Conservation (phyloP, 2,797 vertebrate species). For the Falco naumanni region DNA sequence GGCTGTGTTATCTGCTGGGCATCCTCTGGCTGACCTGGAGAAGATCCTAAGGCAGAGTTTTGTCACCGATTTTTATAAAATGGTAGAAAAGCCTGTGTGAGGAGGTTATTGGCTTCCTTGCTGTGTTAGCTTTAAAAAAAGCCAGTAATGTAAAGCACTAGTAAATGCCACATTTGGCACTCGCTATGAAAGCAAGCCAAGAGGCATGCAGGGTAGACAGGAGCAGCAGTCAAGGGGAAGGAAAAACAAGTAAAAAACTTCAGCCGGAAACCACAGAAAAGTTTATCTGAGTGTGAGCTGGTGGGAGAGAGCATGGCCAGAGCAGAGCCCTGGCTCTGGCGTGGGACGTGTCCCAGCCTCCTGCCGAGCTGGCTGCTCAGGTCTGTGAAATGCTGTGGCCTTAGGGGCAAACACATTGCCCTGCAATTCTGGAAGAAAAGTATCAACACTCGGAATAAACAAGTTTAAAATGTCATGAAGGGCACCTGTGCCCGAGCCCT, state of each 20-base stretch:
- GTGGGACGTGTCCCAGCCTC: background rate
- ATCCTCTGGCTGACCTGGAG: background rate
- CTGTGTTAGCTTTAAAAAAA: background rate
- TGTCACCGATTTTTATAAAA: background rate
- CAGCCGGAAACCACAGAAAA: background rate
- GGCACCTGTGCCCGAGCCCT: fast-evolving
- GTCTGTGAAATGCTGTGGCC: fast-evolving
- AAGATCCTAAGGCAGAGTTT: background rate
- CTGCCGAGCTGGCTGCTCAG: background rate
- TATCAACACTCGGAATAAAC: background rate
- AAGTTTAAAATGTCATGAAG: no score
- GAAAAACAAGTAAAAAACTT: background rate
- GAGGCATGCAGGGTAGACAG: background rate
- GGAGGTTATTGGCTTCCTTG: background rate
- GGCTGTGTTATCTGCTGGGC: background rate
- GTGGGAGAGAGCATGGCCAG: background rate
- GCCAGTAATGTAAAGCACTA: background rate
- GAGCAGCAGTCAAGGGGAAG: background rate
- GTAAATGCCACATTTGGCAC: background rate
- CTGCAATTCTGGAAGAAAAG: background rate
- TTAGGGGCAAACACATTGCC: background rate
- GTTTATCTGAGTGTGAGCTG: no score
- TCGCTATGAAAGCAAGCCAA: background rate
- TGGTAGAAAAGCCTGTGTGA: background rate
- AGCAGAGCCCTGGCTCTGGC: fast-evolving